Conservation (phyloP, 1,140 invertebrate species). For the Hylaeus anthracinus region DNA sequence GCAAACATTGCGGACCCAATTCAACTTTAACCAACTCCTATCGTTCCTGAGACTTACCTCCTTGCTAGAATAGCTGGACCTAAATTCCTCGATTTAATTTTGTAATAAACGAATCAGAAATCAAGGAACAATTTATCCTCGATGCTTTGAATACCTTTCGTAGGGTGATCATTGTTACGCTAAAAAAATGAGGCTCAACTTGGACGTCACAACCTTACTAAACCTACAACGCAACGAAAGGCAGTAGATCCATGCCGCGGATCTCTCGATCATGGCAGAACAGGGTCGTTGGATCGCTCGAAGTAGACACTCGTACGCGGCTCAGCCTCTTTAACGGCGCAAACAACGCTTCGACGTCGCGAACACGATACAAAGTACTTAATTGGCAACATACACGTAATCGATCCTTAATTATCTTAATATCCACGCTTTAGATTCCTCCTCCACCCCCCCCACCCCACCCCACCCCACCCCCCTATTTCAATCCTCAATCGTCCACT, state of each 20-base stretch:
- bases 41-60: too few relatives aligned
- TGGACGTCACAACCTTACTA: not conserved
- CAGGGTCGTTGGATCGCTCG: conserved; percentile 4
- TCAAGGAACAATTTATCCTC: too few relatives aligned
- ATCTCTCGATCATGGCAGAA: not conserved
- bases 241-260: not conserved
- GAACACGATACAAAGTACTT: conserved; percentile 52
- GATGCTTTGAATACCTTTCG: too few relatives aligned
- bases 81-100: too few relatives aligned
- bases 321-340: conserved; percentile 54
- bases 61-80: too few relatives aligned
- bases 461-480: not conserved
- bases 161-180: too few relatives aligned
- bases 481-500: conserved; percentile 33
- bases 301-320: conserved; percentile 10
- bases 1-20: too few relatives aligned
- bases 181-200: too few relatives aligned
- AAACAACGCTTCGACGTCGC: conserved; percentile 52
- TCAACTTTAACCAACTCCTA: too few relatives aligned
- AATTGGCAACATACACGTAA: conserved; percentile 64
- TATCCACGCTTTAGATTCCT: conserved; percentile 32
- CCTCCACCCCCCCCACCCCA: not conserved
- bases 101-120: too few relatives aligned
- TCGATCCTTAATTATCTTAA: conserved; percentile 42
- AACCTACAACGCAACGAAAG: not conserved